Evolutionary conservation across 2,797 vertebrate species (phyloP).

Genomic region (Platyrinchus mystaceus): DNA sequence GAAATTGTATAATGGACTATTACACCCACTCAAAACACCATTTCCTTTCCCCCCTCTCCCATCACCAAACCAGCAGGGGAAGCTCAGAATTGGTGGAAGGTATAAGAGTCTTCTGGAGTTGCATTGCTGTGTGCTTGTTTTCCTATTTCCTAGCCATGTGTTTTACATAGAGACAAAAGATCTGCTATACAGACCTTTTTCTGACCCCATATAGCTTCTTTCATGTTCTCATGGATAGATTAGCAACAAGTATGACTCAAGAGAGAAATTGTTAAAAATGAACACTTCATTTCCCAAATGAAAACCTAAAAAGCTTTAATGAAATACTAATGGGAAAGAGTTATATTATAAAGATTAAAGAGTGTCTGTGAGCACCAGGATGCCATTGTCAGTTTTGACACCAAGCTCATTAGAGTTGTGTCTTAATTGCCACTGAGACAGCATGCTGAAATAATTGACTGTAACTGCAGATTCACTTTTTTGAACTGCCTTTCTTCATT

Average conservation of each 20-base stretch:
- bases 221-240: background rate
- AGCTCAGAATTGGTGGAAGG: background rate
- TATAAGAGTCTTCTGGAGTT: background rate
- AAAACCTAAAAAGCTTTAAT: background rate
- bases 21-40: accelerated
- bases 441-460: conserved; percentile 47
- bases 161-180: background rate
- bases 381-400: background rate
- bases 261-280: background rate
- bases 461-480: background rate
- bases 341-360: background rate
- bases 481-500: conserved; percentile 19
- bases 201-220: background rate
- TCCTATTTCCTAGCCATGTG: background rate
- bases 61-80: background rate
- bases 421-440: conserved; percentile 19
- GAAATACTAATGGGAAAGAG: background rate
- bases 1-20: background rate
- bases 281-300: background rate
- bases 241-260: background rate
- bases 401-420: background rate
- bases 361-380: background rate
- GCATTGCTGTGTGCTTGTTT: background rate
- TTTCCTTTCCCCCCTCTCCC: accelerated
- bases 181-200: background rate